A percentile compares a stretch with the other conserved stretches of the same genome.
phyloP scores from a whole-genome alignment of 2,888 invertebrate species.

The Acanthosepion esculentum region DNA sequence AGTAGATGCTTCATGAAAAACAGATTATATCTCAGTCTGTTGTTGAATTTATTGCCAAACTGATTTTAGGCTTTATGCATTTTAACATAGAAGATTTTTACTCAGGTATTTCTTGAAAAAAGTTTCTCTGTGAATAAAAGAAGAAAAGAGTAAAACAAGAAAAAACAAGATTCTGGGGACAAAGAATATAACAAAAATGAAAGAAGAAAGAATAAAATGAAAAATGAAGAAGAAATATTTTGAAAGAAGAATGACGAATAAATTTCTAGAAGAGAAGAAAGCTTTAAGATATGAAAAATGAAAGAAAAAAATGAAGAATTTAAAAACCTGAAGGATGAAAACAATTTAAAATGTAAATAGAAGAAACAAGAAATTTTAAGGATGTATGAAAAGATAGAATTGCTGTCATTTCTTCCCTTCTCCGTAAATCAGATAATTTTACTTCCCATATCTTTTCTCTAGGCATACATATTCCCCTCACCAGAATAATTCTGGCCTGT shows the following conservation, averaged over 20 bases:
- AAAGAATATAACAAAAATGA: too few species aligned
- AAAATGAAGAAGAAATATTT: background rate
- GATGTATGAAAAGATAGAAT: background rate
- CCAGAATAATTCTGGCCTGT: background rate
- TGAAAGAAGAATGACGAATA: background rate
- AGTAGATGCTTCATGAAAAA: too few species aligned
- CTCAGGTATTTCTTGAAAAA: too few species aligned
- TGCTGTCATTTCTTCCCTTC: conserved; percentile 4
- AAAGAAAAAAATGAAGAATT: background rate
- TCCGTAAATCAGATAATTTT: background rate
- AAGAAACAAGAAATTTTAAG: background rate
- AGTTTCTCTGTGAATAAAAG: too few species aligned
- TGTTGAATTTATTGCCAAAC: too few species aligned
- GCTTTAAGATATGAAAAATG: background rate
- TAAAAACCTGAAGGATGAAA: background rate
- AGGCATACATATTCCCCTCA: background rate
- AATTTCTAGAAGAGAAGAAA: background rate
- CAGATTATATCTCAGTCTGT: too few species aligned
- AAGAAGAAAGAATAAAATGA: background rate
- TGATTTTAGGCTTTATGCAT: too few species aligned
- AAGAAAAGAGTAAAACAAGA: too few species aligned
- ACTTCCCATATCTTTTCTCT: background rate
- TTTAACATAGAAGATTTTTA: too few species aligned
- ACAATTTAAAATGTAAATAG: background rate
- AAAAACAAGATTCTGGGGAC: too few species aligned